Evolutionary conservation across 2,888 invertebrate genomes (phyloP).

Genomic region (Oxyteleia sp.): DNA sequence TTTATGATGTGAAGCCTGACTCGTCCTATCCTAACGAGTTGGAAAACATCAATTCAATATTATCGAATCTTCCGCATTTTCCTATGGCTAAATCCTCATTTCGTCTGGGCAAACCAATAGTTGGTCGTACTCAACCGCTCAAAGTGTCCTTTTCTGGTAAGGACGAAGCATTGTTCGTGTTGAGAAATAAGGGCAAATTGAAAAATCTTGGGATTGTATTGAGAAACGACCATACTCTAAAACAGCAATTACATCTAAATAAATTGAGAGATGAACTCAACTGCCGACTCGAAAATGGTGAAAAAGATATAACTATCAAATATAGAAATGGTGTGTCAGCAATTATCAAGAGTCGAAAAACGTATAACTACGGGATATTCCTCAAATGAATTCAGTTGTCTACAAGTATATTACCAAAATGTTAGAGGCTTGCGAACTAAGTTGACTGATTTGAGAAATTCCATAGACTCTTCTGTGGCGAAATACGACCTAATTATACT

Average conservation of each 20-base stretch:
- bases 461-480: no score
- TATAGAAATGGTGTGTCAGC: no score
- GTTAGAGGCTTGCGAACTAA: no score
- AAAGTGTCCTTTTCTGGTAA: neutral
- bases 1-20: neutral
- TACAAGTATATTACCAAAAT: no score
- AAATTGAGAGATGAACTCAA: neutral
- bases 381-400: no score
- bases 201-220: neutral
- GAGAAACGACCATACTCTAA: constrained; percentile 1
- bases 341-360: no score
- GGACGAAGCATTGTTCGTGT: neutral
- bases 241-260: neutral
- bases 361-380: no score
- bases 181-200: neutral
- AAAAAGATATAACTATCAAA: neutral
- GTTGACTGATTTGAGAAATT: no score
- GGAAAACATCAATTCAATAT: neutral
- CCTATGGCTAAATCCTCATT: no score
- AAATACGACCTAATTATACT: no score
- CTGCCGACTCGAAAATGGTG: neutral
- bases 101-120: no score
- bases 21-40: neutral
- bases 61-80: neutral
- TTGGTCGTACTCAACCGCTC: no score